phyloP scores from a whole-genome alignment of 1,140 invertebrate genomes.

The Saccostrea echinata region DNA sequence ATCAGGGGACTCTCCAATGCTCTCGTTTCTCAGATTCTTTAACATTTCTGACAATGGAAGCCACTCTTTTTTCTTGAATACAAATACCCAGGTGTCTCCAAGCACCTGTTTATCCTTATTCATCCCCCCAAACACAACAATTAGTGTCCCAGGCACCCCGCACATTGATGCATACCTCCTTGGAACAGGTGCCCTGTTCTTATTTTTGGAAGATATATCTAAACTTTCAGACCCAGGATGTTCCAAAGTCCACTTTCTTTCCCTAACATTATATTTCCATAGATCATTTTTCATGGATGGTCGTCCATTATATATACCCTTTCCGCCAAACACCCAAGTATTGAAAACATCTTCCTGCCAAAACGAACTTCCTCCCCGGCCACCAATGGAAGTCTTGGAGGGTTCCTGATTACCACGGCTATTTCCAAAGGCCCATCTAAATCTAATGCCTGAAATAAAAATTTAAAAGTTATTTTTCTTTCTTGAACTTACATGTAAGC shows the following conservation, averaged over 20 bases:
- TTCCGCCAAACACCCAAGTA: conserved; percentile 68
- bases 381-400: conserved; percentile 28
- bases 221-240: conserved; percentile 52
- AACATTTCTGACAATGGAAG: conserved; percentile 39
- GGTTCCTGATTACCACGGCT: conserved; percentile 29
- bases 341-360: conserved; percentile 33
- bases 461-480: too few relatives aligned
- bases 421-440: conserved; percentile 33
- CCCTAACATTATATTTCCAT: conserved; percentile 56
- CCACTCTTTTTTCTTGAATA: conserved; percentile 56
- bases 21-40: not conserved
- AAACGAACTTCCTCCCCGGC: conserved; percentile 37
- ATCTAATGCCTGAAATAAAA: conserved; percentile 42
- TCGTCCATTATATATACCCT: conserved; percentile 23
- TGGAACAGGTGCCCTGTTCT: conserved; percentile 49
- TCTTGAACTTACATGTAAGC: too few relatives aligned
- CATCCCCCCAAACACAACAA: conserved; percentile 67
- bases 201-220: not conserved
- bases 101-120: conserved; percentile 50
- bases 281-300: conserved; percentile 65
- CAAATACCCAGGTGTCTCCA: conserved; percentile 66
- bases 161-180: conserved; percentile 61
- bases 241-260: conserved; percentile 52
- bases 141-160: conserved; percentile 49
- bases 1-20: conserved; percentile 30